A percentile compares a stretch with the other conserved stretches of the same genome.
phyloP scores from a whole-genome alignment of 2,113 vertebrate genomes.

The Perca fluviatilis region DNA sequence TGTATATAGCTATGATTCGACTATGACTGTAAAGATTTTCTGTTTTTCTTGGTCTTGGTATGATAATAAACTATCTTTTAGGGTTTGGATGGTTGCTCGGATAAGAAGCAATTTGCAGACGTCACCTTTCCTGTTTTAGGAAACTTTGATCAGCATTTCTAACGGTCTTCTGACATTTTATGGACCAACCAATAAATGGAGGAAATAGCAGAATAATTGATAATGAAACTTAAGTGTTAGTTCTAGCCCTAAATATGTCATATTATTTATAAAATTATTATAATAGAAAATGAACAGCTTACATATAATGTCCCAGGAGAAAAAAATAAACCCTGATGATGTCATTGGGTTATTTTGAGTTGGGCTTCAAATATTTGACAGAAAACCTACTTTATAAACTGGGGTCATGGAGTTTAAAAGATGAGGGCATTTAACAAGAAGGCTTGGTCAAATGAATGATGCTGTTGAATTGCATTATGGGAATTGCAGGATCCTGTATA shows the following conservation, averaged over 20 bases:
- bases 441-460: too few relatives aligned
- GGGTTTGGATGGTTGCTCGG: not conserved
- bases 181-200: not conserved
- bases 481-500: not conserved
- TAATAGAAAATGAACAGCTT: too few relatives aligned
- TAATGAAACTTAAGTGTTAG: not conserved
- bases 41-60: not conserved
- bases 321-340: not conserved
- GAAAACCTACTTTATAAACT: not conserved
- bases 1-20: not conserved
- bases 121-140: not conserved
- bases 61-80: not conserved
- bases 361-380: not conserved
- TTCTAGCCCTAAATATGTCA: not conserved
- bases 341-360: not conserved
- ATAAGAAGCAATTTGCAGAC: not conserved
- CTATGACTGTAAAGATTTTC: not conserved
- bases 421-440: not conserved
- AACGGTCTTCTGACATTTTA: not conserved
- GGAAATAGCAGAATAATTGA: not conserved
- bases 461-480: constrained; percentile 5
- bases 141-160: not conserved
- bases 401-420: not conserved
- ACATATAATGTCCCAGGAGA: too few relatives aligned
- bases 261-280: too few relatives aligned